These are phyloP conservation scores for Osmerus mordax DNA, from an alignment of 2,113 vertebrate species.

Conservation along the genomic window DNA sequence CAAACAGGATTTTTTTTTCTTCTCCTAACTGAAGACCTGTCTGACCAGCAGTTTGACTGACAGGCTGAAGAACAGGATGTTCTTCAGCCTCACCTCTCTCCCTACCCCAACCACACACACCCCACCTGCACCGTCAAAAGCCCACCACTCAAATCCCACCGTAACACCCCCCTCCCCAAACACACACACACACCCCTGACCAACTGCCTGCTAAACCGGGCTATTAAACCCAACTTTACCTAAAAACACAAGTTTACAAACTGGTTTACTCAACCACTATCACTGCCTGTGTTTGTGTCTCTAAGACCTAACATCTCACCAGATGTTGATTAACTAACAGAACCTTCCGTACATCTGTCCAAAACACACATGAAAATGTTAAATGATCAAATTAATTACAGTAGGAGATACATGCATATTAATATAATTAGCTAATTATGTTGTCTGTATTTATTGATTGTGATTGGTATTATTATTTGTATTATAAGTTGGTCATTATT, in stretches of 20 bases:
- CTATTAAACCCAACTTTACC: conserved; percentile 16
- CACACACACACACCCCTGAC: conserved; percentile 2
- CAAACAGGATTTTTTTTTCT: too few species aligned
- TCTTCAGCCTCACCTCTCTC: not conserved
- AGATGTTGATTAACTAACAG: too few species aligned
- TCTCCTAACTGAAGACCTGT: not conserved
- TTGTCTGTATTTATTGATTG: not conserved
- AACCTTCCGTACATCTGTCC: too few species aligned
- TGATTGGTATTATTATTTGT: not conserved
- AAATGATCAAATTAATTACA: too few species aligned
- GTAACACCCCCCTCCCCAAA: conserved; percentile 1
- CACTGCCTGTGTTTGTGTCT: too few species aligned
- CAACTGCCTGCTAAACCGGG: conserved; percentile 6
- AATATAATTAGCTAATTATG: too few species aligned
- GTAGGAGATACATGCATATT: too few species aligned
- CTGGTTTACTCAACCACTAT: too few species aligned
- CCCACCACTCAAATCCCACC: not conserved
- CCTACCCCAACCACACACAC: not conserved
- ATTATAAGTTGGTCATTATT: not conserved
- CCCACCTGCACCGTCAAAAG: too few species aligned
- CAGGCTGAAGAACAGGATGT: too few species aligned
- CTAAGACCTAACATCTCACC: too few species aligned
- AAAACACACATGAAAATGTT: too few species aligned
- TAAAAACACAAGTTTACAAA: conserved; percentile 11
- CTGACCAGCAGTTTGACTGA: conserved; percentile 4